Percentiles rank a stretch among this genome's conserved stretches.
Evolutionary conservation across 2,888 invertebrate species (phyloP).

Genomic region (Pseudeuparius sepicola): DNA sequence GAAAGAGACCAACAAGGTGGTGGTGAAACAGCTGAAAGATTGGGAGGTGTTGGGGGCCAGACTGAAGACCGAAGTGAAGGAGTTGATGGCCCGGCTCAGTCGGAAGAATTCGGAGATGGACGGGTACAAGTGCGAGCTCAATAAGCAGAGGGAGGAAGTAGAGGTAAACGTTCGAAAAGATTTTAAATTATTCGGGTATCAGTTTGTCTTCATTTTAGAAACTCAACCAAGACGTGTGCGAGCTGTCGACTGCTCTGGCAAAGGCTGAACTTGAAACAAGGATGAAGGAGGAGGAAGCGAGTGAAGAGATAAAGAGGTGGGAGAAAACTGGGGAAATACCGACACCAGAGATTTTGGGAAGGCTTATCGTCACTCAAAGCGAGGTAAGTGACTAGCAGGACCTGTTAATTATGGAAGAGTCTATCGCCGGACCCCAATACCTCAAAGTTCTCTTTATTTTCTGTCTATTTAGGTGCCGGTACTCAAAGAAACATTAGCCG

Average conservation of each 20-base stretch:
- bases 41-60: constrained; percentile 46
- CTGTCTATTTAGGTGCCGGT: constrained; percentile 33
- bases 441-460: constrained; percentile 9
- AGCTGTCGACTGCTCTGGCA: constrained; percentile 45
- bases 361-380: constrained; percentile 34
- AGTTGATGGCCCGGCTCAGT: constrained; percentile 43
- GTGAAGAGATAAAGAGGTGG: constrained; percentile 37
- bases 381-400: no score
- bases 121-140: constrained; percentile 43
- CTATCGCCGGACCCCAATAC: no score
- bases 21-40: constrained; percentile 42
- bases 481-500: constrained; percentile 36
- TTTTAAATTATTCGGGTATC: neutral
- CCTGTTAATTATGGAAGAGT: no score
- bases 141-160: constrained; percentile 46
- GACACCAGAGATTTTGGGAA: constrained; percentile 35
- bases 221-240: constrained; percentile 48
- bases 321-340: constrained; percentile 37
- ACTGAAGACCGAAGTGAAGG: constrained; percentile 46
- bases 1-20: constrained; percentile 36
- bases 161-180: constrained; percentile 38
- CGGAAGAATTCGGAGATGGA: constrained; percentile 44
- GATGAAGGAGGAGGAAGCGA: constrained; percentile 37
- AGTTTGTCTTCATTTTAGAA: constrained; percentile 36
- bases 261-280: constrained; percentile 36